Base-by-base conservation (phyloP, 2,113 vertebrate species). In the Phoenicopterus ruber region DNA sequence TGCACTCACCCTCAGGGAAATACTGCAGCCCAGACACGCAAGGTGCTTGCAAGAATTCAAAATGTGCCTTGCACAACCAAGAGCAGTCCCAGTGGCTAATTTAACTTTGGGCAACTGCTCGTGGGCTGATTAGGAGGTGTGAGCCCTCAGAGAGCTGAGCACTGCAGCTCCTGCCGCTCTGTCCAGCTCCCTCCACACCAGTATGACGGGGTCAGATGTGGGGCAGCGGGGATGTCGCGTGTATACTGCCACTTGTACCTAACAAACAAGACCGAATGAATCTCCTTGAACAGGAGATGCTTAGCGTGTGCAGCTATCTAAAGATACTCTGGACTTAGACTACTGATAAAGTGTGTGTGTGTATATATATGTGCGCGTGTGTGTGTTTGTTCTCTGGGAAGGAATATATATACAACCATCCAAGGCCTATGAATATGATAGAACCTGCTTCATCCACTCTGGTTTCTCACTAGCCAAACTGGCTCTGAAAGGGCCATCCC, bases 221-320 rank as follows among this genome's bases (percentile, higher is more conserved):
- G 19, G 50, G 21, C 38, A 46, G 36, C 2, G 0, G 28, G 31
- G n/a, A 17, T 29, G 25, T 18, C 8, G 1, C 19, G 10, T 7
- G 3, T 15, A 13, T 28, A 11, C 67, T 71, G 72, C 31, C 29
- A 7, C 25, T 36, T 36, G 16, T 29, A 31, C 32, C 36, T 15
- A 24, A 31, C 42, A 62, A 38, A 54, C 6, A 31, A 36, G 19
- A 63, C 59, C 36, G 28, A 36, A 46, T 7, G 1, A 24, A 36
- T n/a, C 25, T 49, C 28, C 46, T 72, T 24, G 20, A 49, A 36
- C 14, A 70, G n/a, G 55, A 94, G 36, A 62, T 28, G 59, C 31
- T 87, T 13, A 13, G 11, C 22, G 46, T n/a, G 4, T 70, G 50
- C 54, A 81, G 20, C 36, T 52, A 6, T 19, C 25, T 76, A 58